A percentile compares a stretch with the other conserved stretches of the same genome.
phyloP scores from a whole-genome alignment of 1,140 invertebrate genomes.

The Trachymyrmex cornetzi region DNA sequence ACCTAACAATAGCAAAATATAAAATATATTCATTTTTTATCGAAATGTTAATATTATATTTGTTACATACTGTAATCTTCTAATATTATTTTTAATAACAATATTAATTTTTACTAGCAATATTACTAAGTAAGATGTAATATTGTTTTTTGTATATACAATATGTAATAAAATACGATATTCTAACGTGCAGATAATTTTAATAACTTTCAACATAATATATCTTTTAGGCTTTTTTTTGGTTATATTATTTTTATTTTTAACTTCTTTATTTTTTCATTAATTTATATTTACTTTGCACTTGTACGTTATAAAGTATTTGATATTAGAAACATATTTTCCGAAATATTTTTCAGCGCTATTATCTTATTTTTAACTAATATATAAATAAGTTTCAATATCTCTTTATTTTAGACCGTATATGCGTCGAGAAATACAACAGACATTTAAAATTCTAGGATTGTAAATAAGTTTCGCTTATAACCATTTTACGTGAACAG shows the following conservation, averaged over 20 bases:
- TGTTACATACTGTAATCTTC: background rate
- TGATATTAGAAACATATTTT: background rate
- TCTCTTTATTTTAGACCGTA: no score
- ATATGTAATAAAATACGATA: background rate
- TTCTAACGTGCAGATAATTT: background rate
- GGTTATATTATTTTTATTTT: background rate
- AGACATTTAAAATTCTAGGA: no score
- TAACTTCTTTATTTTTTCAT: background rate
- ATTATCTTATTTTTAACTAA: constrained; percentile 9
- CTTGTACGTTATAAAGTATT: background rate
- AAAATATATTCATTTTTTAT: background rate
- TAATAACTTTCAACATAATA: background rate
- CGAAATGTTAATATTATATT: constrained; percentile 13
- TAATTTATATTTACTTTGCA: background rate
- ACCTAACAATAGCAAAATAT: background rate
- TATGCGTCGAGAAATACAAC: no score
- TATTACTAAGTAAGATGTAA: background rate
- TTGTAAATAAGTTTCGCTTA: background rate
- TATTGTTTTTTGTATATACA: background rate
- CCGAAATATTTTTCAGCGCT: background rate
- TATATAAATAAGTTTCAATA: background rate
- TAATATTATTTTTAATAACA: background rate
- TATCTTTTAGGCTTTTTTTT: background rate
- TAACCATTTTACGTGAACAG: background rate
- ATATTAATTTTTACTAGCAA: background rate